Evolutionary conservation across 2,888 invertebrate genomes (phyloP).

Genomic region (Oscheius sp.): DNA sequence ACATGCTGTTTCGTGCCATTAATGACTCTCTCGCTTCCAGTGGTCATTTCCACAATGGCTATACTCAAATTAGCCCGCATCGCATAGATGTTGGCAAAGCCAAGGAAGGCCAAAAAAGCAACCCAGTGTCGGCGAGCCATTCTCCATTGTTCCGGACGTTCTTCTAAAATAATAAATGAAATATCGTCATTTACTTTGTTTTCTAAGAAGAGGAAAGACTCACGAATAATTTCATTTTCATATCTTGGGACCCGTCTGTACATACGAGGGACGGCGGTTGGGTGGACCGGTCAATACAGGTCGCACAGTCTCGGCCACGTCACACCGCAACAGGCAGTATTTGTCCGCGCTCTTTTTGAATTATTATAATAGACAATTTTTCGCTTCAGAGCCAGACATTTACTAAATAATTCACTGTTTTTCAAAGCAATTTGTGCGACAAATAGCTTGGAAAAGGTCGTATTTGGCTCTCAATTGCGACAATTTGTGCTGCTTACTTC

Average conservation of each 20-base stretch:
- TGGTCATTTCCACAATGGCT: slow-evolving; percentile 61
- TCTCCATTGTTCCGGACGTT: slow-evolving; percentile 32
- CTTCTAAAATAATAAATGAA: slow-evolving; percentile 1
- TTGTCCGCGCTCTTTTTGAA: neutral
- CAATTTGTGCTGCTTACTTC: too few relatives aligned
- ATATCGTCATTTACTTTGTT: neutral
- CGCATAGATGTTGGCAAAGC: slow-evolving; percentile 72
- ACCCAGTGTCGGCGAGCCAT: slow-evolving; percentile 70
- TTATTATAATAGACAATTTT: too few relatives aligned
- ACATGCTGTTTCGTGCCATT: slow-evolving; percentile 52
- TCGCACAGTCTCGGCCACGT: slow-evolving; percentile 25
- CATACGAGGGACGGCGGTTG: slow-evolving; percentile 7
- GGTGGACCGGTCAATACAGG: slow-evolving; percentile 1
- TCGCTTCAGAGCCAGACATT: too few relatives aligned
- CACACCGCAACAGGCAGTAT: neutral
- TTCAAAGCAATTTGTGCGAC: too few relatives aligned
- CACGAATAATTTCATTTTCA: slow-evolving; percentile 12
- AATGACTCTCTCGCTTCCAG: slow-evolving; percentile 39
- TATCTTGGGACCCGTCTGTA: slow-evolving; percentile 11
- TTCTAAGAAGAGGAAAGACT: neutral
- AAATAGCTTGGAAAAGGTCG: too few relatives aligned
- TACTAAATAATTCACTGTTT: too few relatives aligned
- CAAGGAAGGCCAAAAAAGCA: slow-evolving; percentile 72
- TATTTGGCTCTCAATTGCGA: too few relatives aligned
- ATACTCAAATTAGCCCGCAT: slow-evolving; percentile 72